Conservation (phyloP, 2,888 invertebrate species). For the Artemia sp. region DNA sequence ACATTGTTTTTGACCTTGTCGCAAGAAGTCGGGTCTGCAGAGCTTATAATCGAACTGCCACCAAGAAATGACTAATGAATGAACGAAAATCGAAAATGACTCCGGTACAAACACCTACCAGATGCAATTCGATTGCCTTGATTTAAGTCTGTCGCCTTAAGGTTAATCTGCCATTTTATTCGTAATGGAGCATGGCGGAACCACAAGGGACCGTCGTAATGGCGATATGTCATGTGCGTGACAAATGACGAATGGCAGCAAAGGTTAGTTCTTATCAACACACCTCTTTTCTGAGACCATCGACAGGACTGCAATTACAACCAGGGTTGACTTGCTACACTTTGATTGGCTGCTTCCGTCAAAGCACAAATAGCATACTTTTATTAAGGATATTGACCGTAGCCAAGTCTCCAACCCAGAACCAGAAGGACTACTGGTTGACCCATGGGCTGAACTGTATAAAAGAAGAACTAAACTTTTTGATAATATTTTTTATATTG, state of each 20-base stretch:
- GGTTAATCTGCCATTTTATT: conserved; percentile 4
- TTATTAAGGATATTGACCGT: too few species aligned
- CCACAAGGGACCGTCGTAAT: conserved; percentile 10
- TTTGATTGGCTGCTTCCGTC: too few species aligned
- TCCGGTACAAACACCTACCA: conserved; percentile 14
- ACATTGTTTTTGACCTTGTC: too few species aligned
- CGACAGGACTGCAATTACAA: background rate
- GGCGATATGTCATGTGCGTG: conserved; percentile 9
- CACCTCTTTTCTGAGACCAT: conserved; percentile 9
- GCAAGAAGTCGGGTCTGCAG: too few species aligned
- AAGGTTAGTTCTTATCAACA: conserved; percentile 14
- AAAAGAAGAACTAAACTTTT: too few species aligned
- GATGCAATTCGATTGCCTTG: conserved; percentile 13
- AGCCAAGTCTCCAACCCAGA: too few species aligned
- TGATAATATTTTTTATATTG: too few species aligned
- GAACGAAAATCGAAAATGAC: conserved; percentile 12
- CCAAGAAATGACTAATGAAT: conserved; percentile 12
- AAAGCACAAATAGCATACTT: too few species aligned
- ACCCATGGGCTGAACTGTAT: too few species aligned
- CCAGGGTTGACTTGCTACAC: background rate
- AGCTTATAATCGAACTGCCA: conserved; percentile 6
- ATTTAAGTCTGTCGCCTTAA: conserved; percentile 12
- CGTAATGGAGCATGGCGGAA: conserved; percentile 14
- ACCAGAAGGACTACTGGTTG: too few species aligned
- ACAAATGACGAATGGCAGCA: conserved; percentile 13